These are phyloP conservation scores for Phocides pigmalion DNA, from an alignment of 1,140 invertebrate species.

Conservation along the genomic window DNA sequence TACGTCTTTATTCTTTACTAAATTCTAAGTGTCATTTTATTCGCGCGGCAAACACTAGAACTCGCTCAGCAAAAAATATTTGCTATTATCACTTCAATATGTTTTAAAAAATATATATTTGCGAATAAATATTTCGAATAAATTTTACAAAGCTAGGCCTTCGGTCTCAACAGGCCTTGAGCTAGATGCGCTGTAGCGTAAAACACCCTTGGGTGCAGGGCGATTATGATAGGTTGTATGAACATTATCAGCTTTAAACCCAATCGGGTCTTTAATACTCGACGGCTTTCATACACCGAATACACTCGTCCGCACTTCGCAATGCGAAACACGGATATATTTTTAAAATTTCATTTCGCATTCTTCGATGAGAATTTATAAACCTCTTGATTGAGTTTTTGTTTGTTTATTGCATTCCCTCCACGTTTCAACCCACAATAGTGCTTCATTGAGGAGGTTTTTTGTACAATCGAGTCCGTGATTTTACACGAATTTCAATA, in stretches of 20 bases:
- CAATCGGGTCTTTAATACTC: neutral
- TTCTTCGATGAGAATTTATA: neutral
- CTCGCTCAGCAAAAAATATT: no score
- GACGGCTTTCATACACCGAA: neutral
- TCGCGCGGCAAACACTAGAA: no score
- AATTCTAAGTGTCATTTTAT: no score
- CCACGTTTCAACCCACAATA: conserved; percentile 8
- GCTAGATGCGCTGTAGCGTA: no score
- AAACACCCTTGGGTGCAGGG: no score
- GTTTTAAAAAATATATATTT: no score
- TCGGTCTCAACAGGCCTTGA: no score
- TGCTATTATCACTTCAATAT: no score
- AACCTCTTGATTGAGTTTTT: conserved; percentile 4
- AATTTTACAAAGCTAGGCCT: no score
- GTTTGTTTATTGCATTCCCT: neutral
- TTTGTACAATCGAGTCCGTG: conserved; percentile 1
- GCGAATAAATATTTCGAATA: no score
- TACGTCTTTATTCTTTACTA: no score
- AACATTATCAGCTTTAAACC: neutral
- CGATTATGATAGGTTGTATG: no score
- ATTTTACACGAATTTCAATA: neutral
- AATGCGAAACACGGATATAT: neutral
- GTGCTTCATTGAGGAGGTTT: conserved; percentile 1
- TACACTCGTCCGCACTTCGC: neutral
- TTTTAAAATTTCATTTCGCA: neutral